Evolutionary conservation across 2,113 vertebrate genomes (phyloP), one percentile per base, ranked within the genome.

Genomic region (Sceloporus tristichus): DNA sequence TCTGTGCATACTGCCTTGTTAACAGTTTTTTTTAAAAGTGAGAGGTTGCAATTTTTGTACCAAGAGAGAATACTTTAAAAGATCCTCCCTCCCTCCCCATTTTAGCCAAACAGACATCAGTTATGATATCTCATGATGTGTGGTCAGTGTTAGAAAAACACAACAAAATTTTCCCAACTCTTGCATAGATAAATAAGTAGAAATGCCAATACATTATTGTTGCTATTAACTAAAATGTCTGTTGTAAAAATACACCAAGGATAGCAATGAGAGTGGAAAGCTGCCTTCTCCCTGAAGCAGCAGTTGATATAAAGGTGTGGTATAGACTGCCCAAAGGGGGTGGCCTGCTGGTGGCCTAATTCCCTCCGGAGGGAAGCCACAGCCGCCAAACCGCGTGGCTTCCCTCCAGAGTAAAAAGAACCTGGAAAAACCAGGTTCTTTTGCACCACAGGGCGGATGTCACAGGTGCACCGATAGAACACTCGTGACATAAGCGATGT

Each of bases 291-390:
- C 70, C 71, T 85, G 82, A 89, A 91, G 87, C 73, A 93, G 92
- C 93, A 95, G 94, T 91, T 96, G 94, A 76, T 73, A 92, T 83
- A 86, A 92, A 40, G 6, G 65, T 13, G 56, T 1, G 34, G 34
- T 34, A 34, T 34, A 34, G 34, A 34, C 34, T 34, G 34, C 34
- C 34, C 34, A 34, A 34, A 34, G 34, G 34, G 34, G 34, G 34
- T 1, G 34, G 34, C 34, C 34, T 34, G 34, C 34, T 34, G 34
- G 34, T 34, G 34, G 34, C 34, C 34, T 34, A 34, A 34, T 34
- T 34, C 34, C 34, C 1, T 34, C 34, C 34, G 34, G 34, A 34
- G 34, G 34, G 34, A 34, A 34, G 34, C 34, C 34, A 34, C 34
- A 34, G 34, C 34, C 34, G 34, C 34, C 34, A 34, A 34, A 34